Conservation (phyloP, 2,888 invertebrate species). For the Malthinus flaveolus region DNA sequence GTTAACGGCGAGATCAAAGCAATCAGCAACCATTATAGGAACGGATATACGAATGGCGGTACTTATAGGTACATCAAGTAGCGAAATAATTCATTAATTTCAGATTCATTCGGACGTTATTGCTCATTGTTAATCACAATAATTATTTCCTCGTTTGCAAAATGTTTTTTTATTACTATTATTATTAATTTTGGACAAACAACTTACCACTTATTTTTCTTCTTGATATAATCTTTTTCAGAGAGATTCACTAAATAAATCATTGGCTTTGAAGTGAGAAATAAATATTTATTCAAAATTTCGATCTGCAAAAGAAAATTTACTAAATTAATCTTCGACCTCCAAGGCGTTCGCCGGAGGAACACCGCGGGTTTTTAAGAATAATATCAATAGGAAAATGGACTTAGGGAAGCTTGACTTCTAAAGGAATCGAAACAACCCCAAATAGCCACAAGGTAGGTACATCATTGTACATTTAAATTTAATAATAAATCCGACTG, state of each 20-base stretch:
- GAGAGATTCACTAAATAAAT: conserved; percentile 96
- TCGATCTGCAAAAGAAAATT: conserved; percentile 75
- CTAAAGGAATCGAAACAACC: too few relatives aligned
- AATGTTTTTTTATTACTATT: neutral
- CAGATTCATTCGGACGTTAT: conserved; percentile 9
- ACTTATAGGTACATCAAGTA: conserved; percentile 34
- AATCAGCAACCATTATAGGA: conserved; percentile 48
- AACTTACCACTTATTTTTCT: conserved; percentile 95
- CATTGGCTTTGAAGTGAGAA: conserved; percentile 96
- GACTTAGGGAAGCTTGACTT: too few relatives aligned
- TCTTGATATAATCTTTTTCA: conserved; percentile 96
- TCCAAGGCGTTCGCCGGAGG: too few relatives aligned
- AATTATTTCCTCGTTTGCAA: neutral
- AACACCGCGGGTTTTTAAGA: too few relatives aligned
- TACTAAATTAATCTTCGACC: too few relatives aligned
- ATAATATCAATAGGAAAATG: too few relatives aligned
- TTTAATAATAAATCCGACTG: too few relatives aligned
- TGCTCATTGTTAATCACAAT: conserved; percentile 2
- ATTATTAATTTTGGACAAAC: conserved; percentile 7
- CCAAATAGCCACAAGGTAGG: too few relatives aligned
- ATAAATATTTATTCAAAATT: conserved; percentile 92
- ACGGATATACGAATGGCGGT: conserved; percentile 24
- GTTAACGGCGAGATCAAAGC: conserved; percentile 47
- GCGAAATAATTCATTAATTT: conserved; percentile 36
- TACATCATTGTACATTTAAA: too few relatives aligned